phyloP scores from a whole-genome alignment of 1,140 invertebrate genomes.

The Drosophila busckii region DNA sequence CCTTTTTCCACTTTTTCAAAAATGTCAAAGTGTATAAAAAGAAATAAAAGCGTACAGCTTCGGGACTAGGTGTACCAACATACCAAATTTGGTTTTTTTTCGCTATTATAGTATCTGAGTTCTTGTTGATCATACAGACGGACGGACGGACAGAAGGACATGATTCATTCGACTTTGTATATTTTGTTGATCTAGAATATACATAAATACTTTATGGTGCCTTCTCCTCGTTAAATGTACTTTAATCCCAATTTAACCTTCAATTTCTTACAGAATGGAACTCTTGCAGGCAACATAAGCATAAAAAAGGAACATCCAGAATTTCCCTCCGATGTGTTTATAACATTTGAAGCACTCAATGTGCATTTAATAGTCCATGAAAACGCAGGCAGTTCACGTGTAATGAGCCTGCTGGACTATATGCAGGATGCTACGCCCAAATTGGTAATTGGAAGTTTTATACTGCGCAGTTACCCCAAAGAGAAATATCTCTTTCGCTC shows the following conservation, averaged over 20 bases:
- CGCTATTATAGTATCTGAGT: too few species aligned
- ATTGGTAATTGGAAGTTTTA: conserved; percentile 53
- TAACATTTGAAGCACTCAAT: conserved; percentile 85
- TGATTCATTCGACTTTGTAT: too few species aligned
- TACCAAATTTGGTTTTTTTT: too few species aligned
- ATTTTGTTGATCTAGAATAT: background rate
- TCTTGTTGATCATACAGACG: too few species aligned
- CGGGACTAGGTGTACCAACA: too few species aligned
- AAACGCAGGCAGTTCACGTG: conserved; percentile 18
- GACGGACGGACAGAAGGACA: too few species aligned
- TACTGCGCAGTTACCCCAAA: conserved; percentile 48
- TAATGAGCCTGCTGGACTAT: conserved; percentile 44
- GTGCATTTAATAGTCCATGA: conserved; percentile 79
- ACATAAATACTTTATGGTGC: background rate
- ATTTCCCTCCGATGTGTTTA: conserved; percentile 89
- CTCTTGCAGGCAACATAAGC: conserved; percentile 88
- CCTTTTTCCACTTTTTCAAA: too few species aligned
- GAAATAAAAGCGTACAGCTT: too few species aligned
- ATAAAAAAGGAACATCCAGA: conserved; percentile 85
- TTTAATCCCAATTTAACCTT: conserved; percentile 1
- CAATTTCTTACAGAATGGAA: conserved; percentile 80
- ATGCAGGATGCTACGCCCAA: conserved; percentile 39
- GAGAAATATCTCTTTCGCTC: conserved; percentile 52
- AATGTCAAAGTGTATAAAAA: too few species aligned
- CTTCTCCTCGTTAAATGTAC: background rate